Evolutionary conservation across 2,888 invertebrate species (phyloP), one percentile per base, ranked within the genome.

Genomic region (Chrysina gloriosa): DNA sequence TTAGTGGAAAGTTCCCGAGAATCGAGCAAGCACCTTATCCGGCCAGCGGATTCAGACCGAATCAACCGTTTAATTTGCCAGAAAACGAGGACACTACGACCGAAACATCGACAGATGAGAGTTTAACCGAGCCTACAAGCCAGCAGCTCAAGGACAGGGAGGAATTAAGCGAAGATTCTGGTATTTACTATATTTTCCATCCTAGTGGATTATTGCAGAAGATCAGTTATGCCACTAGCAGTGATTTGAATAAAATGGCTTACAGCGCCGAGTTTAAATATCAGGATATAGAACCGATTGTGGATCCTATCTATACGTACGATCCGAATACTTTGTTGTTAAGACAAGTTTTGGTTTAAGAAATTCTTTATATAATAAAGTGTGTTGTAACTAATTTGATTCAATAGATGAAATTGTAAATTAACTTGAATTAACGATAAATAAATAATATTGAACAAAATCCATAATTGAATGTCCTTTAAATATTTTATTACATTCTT

Each of bases 251-350:
- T 31, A 88, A 89, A 64, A 90, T 89, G 89, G 89, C 87, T 16
- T 89, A 88, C 76, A 87, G 87, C 36, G 89, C 89, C 6, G 86
- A 86, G 73, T 84, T 90, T 68, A 88, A 87, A 56, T 90, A 89
- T 77, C 86, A 84, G 74, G 86, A 86, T 73, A 89, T 89, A 69
- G 88, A 89, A 66, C 88, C 88, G 0, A 88, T 90, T 14, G 86
- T 86, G 4, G 85, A 89, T 50, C 89, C 88, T 27, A 86, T 89
- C 45, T 90, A 89, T 78, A 86, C 87, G 1, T 83, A 81, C 68
- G 80, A 82, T 75, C 81, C 82, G 1, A 68, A 77, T 11, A 80
- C 79, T 23, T 77, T 74, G 34, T 71, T 75, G 3, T 72, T 79
- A 31, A 73, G 71, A 52, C 65, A 65, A 29, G 61, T 68, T 29